phyloP scores from a whole-genome alignment of 1,140 invertebrate species.

The Heliconius nattereri region DNA sequence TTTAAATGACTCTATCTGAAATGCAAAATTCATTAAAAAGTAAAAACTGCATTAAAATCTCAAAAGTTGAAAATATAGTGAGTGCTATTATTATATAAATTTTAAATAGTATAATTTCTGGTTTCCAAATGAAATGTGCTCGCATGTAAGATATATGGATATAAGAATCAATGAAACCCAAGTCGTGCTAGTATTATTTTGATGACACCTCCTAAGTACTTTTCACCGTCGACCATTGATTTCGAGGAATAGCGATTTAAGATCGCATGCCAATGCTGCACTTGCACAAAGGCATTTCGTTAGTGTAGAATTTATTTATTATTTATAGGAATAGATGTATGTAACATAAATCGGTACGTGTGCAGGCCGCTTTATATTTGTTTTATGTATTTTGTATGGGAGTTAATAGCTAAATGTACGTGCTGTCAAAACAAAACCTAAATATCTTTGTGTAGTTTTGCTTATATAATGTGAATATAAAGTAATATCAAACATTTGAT shows the following conservation, averaged over 20 bases:
- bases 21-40: too few species aligned
- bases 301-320: conserved; percentile 34
- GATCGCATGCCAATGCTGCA: conserved; percentile 37
- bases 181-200: conserved; percentile 35
- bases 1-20: too few species aligned
- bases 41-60: too few species aligned
- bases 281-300: conserved; percentile 20
- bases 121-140: not conserved
- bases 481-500: not conserved
- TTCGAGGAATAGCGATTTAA: conserved; percentile 44
- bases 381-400: not conserved
- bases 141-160: not conserved
- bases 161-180: conserved; percentile 42
- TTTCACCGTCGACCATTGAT: conserved; percentile 39
- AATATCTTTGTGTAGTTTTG: not conserved
- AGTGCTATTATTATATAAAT: too few species aligned
- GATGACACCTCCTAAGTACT: conserved; percentile 37
- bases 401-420: not conserved
- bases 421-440: not conserved
- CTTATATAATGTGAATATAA: too few species aligned
- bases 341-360: not conserved
- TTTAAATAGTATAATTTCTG: not conserved
- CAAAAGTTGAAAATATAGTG: too few species aligned
- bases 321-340: conserved; percentile 46
- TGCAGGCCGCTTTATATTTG: not conserved